Base-by-base conservation (phyloP, 2,113 vertebrate genomes). In the Archilochus colubris region DNA sequence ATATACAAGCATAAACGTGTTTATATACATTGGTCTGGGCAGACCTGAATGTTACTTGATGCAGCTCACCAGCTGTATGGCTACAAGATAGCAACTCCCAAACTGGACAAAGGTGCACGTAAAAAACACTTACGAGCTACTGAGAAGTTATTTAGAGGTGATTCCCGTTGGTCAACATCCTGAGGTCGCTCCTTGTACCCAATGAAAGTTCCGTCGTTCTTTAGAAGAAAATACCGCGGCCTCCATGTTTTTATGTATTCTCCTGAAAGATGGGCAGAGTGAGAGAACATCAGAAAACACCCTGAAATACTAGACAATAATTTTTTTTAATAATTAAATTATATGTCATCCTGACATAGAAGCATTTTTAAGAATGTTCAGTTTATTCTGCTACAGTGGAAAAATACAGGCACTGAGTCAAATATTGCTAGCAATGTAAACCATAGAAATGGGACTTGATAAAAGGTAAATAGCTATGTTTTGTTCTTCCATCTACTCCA, bases 241-340 rank as follows among this genome's bases (percentile, higher is more conserved):
- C 99, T 98, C 99, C 99, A 99, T 63, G 99, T 99, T 86, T 99
- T 99, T 97, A 99, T 99, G 97, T 99, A 99, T 88, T 99, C 99
- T 96, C 99, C 99, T 99, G 28, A 48, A 67, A 53, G 31, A 85
- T 33, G 24, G 27, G 28, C 24, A 86, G 87, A 81, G 20, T 46
- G 43, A 84, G 40, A 75, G 38, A 61, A 38, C 43, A 82, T 94
- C 70, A 95, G 62, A 68, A 75, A 84, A 82, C 16, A 83, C 25
- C 54, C 72, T 5, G 8, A 81, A 90, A 81, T 12, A 73, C 46
- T 87, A 3, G 2, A 14, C 20, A 33, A 33, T 44, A 68, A 50
- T 33, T 16, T 38, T 31, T 82, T 94, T 84, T 48, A 33, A 64
- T 75, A 86, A 10, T 76, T 63, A 89, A 74, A 89, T 55, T 78